Conservation (phyloP, 2,888 invertebrate genomes). For the Exocentrus adspersus region DNA sequence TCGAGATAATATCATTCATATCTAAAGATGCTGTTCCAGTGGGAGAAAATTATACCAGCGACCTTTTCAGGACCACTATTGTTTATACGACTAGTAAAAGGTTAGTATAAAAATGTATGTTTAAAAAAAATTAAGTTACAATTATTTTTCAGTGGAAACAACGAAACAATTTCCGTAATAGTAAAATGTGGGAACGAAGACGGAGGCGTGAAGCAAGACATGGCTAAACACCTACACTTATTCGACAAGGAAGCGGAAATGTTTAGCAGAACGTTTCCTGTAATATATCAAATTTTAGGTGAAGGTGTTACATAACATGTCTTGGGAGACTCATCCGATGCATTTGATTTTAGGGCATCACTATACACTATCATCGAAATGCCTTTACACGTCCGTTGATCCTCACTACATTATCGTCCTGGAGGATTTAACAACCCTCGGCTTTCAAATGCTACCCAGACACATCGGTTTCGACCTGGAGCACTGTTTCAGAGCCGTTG, state of each 20-base stretch:
- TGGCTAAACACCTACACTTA: slow-evolving; percentile 62
- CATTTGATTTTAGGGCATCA: slow-evolving; percentile 48
- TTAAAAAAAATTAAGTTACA: neutral
- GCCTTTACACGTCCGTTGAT: slow-evolving; percentile 54
- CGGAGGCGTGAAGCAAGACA: slow-evolving; percentile 59
- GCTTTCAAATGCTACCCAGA: slow-evolving; percentile 67
- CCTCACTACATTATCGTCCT: slow-evolving; percentile 62
- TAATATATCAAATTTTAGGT: slow-evolving; percentile 62
- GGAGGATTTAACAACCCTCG: slow-evolving; percentile 68
- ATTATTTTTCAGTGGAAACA: slow-evolving; percentile 3
- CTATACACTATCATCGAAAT: slow-evolving; percentile 52
- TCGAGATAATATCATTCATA: slow-evolving; percentile 46
- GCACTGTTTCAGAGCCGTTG: slow-evolving; percentile 65
- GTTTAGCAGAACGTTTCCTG: slow-evolving; percentile 62
- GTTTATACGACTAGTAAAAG: slow-evolving; percentile 39
- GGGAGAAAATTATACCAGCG: slow-evolving; percentile 57
- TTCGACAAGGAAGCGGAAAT: slow-evolving; percentile 64
- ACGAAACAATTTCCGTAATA: slow-evolving; percentile 47
- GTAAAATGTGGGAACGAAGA: slow-evolving; percentile 57
- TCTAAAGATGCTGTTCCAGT: slow-evolving; percentile 51
- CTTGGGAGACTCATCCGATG: no score
- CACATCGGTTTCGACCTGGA: slow-evolving; percentile 67
- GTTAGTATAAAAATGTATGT: no score
- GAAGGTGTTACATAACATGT: no score
- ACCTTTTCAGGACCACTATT: slow-evolving; percentile 51